Evolutionary conservation across 2,113 vertebrate species (phyloP).

Genomic region (Sardina pilchardus): DNA sequence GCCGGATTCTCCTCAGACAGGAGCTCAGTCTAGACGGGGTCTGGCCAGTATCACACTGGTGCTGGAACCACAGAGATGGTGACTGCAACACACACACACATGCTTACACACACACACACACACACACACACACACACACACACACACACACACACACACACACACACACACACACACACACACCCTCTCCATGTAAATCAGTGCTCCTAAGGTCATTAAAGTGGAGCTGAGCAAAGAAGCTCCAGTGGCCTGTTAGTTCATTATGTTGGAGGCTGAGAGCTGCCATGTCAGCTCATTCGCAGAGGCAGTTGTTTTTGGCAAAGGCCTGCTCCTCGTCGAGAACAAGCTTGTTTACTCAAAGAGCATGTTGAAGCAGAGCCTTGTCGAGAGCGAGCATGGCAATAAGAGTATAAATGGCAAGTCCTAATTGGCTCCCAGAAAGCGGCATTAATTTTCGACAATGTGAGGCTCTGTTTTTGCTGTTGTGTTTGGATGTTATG

Average conservation of each 20-base stretch:
- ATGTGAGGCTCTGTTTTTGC: background rate
- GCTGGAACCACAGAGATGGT: background rate
- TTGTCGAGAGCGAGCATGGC: background rate
- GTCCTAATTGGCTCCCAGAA: background rate
- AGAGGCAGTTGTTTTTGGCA: constrained; percentile 4
- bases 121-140: too few species aligned
- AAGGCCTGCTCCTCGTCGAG: background rate
- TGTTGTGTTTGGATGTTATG: background rate
- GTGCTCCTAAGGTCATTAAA: constrained; percentile 12
- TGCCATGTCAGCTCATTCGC: background rate
- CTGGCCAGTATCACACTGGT: background rate
- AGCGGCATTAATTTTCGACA: background rate
- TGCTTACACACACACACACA: constrained; percentile 16
- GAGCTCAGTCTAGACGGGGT: background rate
- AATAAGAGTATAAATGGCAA: background rate
- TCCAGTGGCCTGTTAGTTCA: constrained; percentile 10
- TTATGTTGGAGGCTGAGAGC: background rate
- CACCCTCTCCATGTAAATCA: background rate
- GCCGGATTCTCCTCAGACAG: background rate
- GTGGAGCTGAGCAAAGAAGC: background rate
- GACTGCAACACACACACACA: background rate
- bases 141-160: too few species aligned
- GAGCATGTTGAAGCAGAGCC: background rate
- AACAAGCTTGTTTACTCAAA: constrained; percentile 16
- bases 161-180: too few species aligned